Evolutionary conservation across 2,888 invertebrate species (phyloP), one percentile per base, ranked within the genome.

Genomic region (Xanthorhoe spadicearia): DNA sequence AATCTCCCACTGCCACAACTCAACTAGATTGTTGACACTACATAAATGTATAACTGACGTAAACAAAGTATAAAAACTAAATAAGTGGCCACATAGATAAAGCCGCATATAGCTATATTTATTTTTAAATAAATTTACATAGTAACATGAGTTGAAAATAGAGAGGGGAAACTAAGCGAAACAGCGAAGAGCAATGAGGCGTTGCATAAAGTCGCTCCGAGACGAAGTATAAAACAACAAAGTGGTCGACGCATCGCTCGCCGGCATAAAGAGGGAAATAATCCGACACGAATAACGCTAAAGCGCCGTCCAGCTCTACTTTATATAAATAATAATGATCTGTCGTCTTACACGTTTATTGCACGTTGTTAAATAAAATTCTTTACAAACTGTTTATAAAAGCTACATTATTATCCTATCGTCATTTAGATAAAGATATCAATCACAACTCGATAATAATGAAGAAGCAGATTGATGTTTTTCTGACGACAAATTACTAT

Each of bases 181-280:
- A 90, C 89, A 86, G 83, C 88, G 85, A 86, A 87, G 88, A 88
- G 92, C 90, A 91, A 92, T 91, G 92, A 90, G 89, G 87, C 92
- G 89, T 85, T 86, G 89, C 89, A 89, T 87, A 89, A 89, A 90
- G 90, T 88, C 86, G 86, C 88, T 87, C 72, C 84, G 87, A 87
- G 89, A 88, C 90, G 82, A 84, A 88, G 87, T 89, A 92, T 92
- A 92, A 91, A 92, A 92, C 92, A 92, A 93, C 92, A 91, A 91
- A 92, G 91, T 90, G 90, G 89, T 89, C 85, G 89, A 87, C 87
- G 88, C 88, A 90, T 88, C 84, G 83, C 85, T 86, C 84, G 83
- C 81, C 82, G 81, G 82, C 84, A 85, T 87, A 85, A 89, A 89
- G 84, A 83, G 86, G 87, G 85, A 84, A 87, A 89, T 91, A 89